Conservation (phyloP, 1,140 invertebrate species). For the Dufourea novaeangliae region DNA sequence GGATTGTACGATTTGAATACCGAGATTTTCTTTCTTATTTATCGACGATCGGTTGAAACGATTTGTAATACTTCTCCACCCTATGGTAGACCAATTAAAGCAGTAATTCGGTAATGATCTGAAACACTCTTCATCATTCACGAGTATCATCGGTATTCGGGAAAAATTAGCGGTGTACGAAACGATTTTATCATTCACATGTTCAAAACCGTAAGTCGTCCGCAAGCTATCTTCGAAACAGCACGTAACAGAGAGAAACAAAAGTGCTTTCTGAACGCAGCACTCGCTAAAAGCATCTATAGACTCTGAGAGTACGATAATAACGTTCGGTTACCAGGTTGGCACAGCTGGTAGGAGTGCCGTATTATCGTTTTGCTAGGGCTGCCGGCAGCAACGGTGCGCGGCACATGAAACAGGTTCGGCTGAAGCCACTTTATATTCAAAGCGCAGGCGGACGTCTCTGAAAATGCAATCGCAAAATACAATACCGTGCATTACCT, state of each 20-base stretch:
- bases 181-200: background rate
- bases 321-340: slow-evolving; percentile 61
- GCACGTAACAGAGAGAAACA: slow-evolving; percentile 11
- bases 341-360: slow-evolving; percentile 61
- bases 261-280: slow-evolving; percentile 59
- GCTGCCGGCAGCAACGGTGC: slow-evolving; percentile 35
- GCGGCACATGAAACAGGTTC: slow-evolving; percentile 61
- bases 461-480: slow-evolving; percentile 80
- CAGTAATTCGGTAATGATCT: background rate
- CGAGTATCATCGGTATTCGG: background rate
- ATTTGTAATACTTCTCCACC: background rate
- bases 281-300: slow-evolving; percentile 59
- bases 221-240: slow-evolving; percentile 12
- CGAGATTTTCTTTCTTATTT: slow-evolving; percentile 48
- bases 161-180: background rate
- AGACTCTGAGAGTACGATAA: slow-evolving; percentile 61
- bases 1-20: slow-evolving; percentile 28
- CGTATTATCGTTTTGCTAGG: slow-evolving; percentile 47
- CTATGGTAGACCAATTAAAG: background rate
- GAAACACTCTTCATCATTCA: background rate
- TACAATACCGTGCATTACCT: slow-evolving; percentile 78
- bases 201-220: slow-evolving; percentile 26
- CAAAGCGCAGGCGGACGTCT: slow-evolving; percentile 78
- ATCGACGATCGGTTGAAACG: slow-evolving; percentile 18
- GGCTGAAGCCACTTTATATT: slow-evolving; percentile 75